Conservation (phyloP, 2,113 vertebrate species). For the Plotosus lineatus region DNA sequence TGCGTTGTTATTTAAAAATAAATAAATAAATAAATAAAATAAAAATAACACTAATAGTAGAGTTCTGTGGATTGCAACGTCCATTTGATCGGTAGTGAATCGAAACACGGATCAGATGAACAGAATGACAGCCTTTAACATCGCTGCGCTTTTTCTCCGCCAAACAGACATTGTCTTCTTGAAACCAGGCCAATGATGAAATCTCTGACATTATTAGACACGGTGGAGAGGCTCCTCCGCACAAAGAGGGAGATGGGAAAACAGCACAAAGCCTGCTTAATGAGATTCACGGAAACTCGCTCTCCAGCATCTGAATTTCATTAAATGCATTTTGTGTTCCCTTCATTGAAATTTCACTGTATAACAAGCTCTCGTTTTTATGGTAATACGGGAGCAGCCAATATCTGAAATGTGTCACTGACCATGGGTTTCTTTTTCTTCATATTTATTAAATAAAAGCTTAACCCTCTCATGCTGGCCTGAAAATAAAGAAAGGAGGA, state of each 20-base stretch:
- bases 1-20: constrained; percentile 39
- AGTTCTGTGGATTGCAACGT: background rate
- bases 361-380: constrained; percentile 79
- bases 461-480: constrained; percentile 68
- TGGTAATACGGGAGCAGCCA: constrained; percentile 69
- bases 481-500: constrained; percentile 39
- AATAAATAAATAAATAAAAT: background rate
- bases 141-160: constrained; percentile 26
- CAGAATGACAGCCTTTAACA: background rate
- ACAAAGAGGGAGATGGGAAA: constrained; percentile 67
- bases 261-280: constrained; percentile 77
- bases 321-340: constrained; percentile 77
- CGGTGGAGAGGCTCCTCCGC: constrained; percentile 67
- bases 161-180: constrained; percentile 72
- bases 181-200: constrained; percentile 73
- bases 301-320: constrained; percentile 75
- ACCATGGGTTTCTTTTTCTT: constrained; percentile 68
- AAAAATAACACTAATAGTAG: constrained; percentile 23
- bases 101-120: background rate
- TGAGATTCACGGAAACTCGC: constrained; percentile 75
- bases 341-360: constrained; percentile 77
- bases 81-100: background rate
- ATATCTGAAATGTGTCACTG: constrained; percentile 68
- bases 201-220: constrained; percentile 75
- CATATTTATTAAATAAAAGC: constrained; percentile 76